Evolutionary conservation across 2,888 invertebrate genomes (phyloP), one percentile per base, ranked within the genome.

Genomic region (Scaptomyza polygonia): DNA sequence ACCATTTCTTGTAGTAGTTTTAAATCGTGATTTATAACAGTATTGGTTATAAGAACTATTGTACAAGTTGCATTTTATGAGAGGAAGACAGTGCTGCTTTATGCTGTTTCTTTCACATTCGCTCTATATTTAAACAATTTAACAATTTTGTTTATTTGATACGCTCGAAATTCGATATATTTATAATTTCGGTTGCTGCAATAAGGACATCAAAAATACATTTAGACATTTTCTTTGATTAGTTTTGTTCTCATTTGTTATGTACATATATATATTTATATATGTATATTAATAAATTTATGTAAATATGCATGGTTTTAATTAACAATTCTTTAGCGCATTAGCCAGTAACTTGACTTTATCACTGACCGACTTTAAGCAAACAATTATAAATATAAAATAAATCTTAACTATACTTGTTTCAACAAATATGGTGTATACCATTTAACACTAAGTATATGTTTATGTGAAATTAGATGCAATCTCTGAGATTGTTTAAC

Each of bases 201-300:
- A 75, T 75, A 72, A 65, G 58, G 64, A 77, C 78, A 78, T 78
- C 64, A 74, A 81, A 74, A 78, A 79, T 81, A 81, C 81, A 81
- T 80, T 67, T 42, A 67, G 27, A 62, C 44, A 16, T 30, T 25
- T 29, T 16, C 14, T 11, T 11, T 11, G 14, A 47, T 45, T 30
- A 29, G 18, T 56, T 40, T 30, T 40, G 18, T 56, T 40, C 7
- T 6, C 34, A 29, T 39, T 44, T 21, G 29, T 42, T n/a, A n/a
- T n/a, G n/a, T n/a, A n/a, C n/a, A 48, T 27, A 34, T 48, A 47
- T 40, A 6, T 11, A 36, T 4, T 21, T 11, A 7, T 11, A 53
- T 53, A 29, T 30, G 27, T 30, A n/a, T 14, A 36, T 11, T 5
- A 5, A 53, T 47, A 29, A 30, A 44, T 30, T 11, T 49, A 30